Base-by-base conservation (phyloP, 2,113 vertebrate species). In the Origma solitaria region DNA sequence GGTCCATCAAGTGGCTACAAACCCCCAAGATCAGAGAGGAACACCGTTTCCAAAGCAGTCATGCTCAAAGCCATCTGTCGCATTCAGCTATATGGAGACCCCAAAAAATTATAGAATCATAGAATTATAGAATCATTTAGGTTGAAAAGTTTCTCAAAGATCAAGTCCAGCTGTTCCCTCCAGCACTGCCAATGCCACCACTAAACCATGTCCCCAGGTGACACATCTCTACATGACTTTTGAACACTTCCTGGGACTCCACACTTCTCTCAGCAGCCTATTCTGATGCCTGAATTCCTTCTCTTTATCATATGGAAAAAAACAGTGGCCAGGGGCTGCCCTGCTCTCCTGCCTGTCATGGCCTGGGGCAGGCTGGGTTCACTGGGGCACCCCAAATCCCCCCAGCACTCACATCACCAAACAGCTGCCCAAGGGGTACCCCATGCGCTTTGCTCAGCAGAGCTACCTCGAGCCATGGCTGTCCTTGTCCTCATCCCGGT, bases 331-430 rank as follows among this genome's bases (percentile, higher is more conserved):
- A 2, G 6, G n/a, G 33, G 20, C 51, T 30, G 13, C n/a, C 28
- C 24, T 5, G 22, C 13, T 18, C 13, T 66, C 53, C 62, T 51
- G 27, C n/a, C 30, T 31, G 18, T 31, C 13, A 2, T 2, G n/a
- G 54, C 20, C 4, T 8, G 11, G 15, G 13, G 4, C 0, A 0
- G 51, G 15, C 38, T 15, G 7, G 14, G n/a, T 47, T 62, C 44
- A 40, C 45, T 6, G 4, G 20, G 25, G 19, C 42, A 45, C 22
- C 31, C 30, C 50, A 56, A 44, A 64, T 30, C 2, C 5, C 19
- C 25, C 19, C 21, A 14, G 25, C 16, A 11, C 35, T 37, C 11
- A 4, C 2, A 47, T 42, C 57, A 38, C 49, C 23, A 28, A 14
- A 37, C 47, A 60, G 71, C 33, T 2, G 1, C 31, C 31, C 2